Conservation (phyloP, 2,888 invertebrate genomes). For the Osmoderma eremita region DNA sequence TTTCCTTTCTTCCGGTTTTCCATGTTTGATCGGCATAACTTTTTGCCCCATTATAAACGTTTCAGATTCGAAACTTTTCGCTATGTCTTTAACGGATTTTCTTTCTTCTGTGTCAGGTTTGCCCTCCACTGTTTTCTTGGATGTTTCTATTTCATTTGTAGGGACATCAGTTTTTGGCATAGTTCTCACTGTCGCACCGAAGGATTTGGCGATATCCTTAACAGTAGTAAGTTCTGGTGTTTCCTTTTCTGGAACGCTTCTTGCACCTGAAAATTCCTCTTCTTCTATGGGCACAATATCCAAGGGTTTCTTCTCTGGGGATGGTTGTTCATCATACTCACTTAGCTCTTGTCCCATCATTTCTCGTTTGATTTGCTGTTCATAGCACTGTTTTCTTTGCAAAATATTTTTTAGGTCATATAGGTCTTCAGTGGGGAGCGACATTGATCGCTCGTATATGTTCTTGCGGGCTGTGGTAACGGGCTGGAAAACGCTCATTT, state of each 20-base stretch:
- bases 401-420: conserved; percentile 67
- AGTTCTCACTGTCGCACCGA: conserved; percentile 42
- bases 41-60: conserved; percentile 49
- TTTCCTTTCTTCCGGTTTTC: conserved; percentile 43
- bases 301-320: conserved; percentile 65
- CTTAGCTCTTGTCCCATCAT: conserved; percentile 67
- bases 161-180: conserved; percentile 16
- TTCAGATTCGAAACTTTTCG: conserved; percentile 52
- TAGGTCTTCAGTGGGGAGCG: conserved; percentile 65
- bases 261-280: conserved; percentile 50
- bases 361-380: conserved; percentile 71
- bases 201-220: conserved; percentile 50
- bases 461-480: conserved; percentile 57
- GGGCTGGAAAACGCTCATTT: conserved; percentile 62
- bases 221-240: conserved; percentile 44
- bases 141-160: conserved; percentile 13
- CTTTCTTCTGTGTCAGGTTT: conserved; percentile 43
- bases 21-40: conserved; percentile 43
- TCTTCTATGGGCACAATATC: conserved; percentile 44
- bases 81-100: conserved; percentile 54
- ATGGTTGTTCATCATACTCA: conserved; percentile 64
- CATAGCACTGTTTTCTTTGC: conserved; percentile 69
- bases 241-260: conserved; percentile 47
- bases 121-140: not conserved
- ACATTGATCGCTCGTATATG: conserved; percentile 65